Evolutionary conservation across 2,888 invertebrate species (phyloP).

Genomic region (Glomeris marginata): DNA sequence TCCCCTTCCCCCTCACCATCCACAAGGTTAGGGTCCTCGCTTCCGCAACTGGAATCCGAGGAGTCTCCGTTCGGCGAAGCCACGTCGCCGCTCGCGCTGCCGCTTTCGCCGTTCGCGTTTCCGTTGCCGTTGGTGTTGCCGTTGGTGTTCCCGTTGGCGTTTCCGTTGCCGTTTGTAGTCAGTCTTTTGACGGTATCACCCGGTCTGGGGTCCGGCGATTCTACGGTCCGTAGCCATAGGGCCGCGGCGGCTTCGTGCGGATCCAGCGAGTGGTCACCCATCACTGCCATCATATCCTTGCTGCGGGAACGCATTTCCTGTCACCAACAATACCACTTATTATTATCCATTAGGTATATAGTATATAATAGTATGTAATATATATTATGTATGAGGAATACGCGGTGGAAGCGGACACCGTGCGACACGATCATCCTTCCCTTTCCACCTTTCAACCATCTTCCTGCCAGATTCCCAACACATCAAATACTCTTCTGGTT

Average conservation of each 20-base stretch:
- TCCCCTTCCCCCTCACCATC: neutral
- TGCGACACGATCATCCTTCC: too few species aligned
- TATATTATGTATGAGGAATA: too few species aligned
- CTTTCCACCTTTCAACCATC: too few species aligned
- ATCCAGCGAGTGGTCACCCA: slow-evolving; percentile 13
- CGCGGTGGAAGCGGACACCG: too few species aligned
- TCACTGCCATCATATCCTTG: slow-evolving; percentile 15
- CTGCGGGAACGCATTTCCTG: slow-evolving; percentile 15
- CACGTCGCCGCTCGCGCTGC: neutral
- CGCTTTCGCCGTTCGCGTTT: slow-evolving; percentile 7
- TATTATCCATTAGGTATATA: too few species aligned
- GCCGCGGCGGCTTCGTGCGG: slow-evolving; percentile 10
- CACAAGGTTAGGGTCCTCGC: slow-evolving; percentile 9
- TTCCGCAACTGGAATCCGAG: slow-evolving; percentile 12
- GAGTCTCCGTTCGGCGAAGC: slow-evolving; percentile 5
- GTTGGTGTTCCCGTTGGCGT: slow-evolving; percentile 6
- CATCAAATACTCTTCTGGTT: too few species aligned
- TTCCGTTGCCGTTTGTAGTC: slow-evolving; percentile 8
- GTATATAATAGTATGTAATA: too few species aligned
- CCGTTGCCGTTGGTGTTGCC: slow-evolving; percentile 5
- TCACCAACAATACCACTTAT: too few species aligned
- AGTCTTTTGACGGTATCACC: slow-evolving; percentile 11
- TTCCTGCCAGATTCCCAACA: too few species aligned
- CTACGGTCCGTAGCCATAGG: slow-evolving; percentile 5
- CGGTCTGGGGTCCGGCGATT: slow-evolving; percentile 5